Percentiles rank a stretch among this genome's conserved stretches.
These are phyloP conservation scores for Bedellia somnulentella DNA, from an alignment of 2,888 invertebrate species.

Conservation along the genomic window DNA sequence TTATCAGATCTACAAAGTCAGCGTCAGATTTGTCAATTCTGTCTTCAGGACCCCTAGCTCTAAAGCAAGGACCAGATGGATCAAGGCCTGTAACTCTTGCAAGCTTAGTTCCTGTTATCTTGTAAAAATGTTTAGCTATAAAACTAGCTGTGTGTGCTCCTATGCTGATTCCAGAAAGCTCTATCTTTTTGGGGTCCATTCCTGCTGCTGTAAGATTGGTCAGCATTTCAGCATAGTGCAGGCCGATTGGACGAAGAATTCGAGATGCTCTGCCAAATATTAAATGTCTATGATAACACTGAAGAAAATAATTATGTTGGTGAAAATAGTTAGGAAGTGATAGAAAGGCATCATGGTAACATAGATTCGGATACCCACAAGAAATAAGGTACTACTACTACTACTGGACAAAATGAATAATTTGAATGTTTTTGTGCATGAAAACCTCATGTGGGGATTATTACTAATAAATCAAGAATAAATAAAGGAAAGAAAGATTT, in stretches of 20 bases:
- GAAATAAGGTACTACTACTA: too few species aligned
- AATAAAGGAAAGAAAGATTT: too few species aligned
- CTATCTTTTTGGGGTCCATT: conserved; percentile 11
- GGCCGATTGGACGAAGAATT: conserved; percentile 12
- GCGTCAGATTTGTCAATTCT: conserved; percentile 15
- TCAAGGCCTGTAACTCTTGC: conserved; percentile 13
- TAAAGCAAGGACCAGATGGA: conserved; percentile 16
- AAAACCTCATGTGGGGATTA: too few species aligned
- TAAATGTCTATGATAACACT: not conserved
- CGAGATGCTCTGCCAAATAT: conserved; percentile 12
- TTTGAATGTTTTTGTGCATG: too few species aligned
- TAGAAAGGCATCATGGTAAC: too few species aligned
- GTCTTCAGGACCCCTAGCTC: conserved; percentile 11
- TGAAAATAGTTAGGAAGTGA: not conserved
- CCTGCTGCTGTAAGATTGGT: conserved; percentile 11
- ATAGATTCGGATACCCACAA: too few species aligned
- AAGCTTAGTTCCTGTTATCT: conserved; percentile 13
- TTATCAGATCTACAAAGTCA: conserved; percentile 13
- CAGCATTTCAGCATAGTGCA: conserved; percentile 13
- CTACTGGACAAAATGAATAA: too few species aligned
- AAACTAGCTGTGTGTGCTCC: conserved; percentile 16
- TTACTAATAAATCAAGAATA: too few species aligned
- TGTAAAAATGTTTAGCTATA: conserved; percentile 14
- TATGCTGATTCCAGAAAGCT: conserved; percentile 14
- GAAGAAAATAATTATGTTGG: not conserved